phyloP scores from a whole-genome alignment of 2,113 vertebrate species.

The Mus pahari region DNA sequence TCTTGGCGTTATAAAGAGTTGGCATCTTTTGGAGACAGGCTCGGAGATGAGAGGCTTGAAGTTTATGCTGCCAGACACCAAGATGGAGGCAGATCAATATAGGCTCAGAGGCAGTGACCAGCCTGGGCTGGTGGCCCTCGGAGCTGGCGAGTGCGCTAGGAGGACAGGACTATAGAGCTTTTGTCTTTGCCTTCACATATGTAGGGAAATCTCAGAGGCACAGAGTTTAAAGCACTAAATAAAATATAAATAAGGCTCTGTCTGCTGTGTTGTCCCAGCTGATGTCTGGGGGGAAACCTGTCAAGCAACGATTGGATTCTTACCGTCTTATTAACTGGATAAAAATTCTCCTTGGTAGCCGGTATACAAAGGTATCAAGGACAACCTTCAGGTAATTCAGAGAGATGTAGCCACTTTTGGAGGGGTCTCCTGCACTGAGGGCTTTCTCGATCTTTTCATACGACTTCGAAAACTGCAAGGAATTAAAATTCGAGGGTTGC shows the following conservation, averaged over 20 bases:
- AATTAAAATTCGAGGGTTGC: constrained; percentile 72
- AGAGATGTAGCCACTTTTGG: constrained; percentile 84
- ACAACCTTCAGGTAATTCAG: constrained; percentile 87
- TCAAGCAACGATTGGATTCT: constrained; percentile 77
- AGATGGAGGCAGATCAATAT: not conserved
- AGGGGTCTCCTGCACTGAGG: constrained; percentile 86
- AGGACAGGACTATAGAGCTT: accelerated
- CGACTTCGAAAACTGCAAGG: constrained; percentile 74
- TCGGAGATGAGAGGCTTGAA: not conserved
- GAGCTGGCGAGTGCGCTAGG: accelerated
- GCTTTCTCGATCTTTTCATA: constrained; percentile 82
- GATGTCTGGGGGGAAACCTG: not conserved
- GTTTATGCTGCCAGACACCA: not conserved
- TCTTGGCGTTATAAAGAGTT: not conserved
- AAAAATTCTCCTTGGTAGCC: constrained; percentile 85
- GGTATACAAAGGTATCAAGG: constrained; percentile 88
- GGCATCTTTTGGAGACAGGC: not conserved
- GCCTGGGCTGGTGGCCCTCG: accelerated
- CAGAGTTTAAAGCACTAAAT: constrained; percentile 35
- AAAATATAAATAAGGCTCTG: constrained; percentile 66
- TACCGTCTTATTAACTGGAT: constrained; percentile 89
- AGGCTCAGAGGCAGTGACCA: no score
- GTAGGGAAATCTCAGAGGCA: not conserved
- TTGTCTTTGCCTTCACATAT: not conserved
- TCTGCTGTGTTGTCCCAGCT: not conserved